These are phyloP conservation scores for Scrobipalpa costella DNA, from an alignment of 2,888 invertebrate species.

Conservation along the genomic window DNA sequence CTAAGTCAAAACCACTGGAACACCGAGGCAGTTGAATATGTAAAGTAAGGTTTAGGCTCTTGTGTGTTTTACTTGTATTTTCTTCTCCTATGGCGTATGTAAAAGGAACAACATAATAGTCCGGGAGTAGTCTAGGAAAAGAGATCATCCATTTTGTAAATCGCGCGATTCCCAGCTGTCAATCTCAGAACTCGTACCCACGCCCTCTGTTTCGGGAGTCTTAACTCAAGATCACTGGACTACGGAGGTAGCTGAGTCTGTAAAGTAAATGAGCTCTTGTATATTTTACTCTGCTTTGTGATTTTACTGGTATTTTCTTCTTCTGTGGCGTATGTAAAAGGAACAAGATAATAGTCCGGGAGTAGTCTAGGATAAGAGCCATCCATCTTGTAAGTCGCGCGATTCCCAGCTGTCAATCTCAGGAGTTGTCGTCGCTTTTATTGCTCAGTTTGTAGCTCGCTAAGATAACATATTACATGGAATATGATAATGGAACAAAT, in stretches of 20 bases:
- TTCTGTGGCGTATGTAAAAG: neutral
- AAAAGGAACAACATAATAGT: constrained; percentile 1
- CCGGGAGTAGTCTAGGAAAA: constrained; percentile 2
- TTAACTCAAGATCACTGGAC: no score
- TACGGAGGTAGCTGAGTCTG: no score
- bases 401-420: constrained; percentile 16
- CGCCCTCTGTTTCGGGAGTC: no score
- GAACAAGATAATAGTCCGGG: constrained; percentile 1
- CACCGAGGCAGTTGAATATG: no score
- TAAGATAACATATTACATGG: neutral
- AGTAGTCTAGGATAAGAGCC: constrained; percentile 10
- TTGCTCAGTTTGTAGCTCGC: constrained; percentile 8
- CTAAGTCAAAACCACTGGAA: no score
- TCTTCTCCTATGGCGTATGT: no score
- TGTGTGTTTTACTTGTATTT: neutral
- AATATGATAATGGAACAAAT: neutral
- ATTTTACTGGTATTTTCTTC: neutral
- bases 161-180: constrained; percentile 4
- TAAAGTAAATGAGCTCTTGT: no score
- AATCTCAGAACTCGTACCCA: constrained; percentile 1
- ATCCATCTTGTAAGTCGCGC: constrained; percentile 3
- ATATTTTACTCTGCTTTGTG: neutral
- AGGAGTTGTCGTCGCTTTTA: constrained; percentile 14
- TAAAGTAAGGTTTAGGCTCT: no score
- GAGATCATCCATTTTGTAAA: neutral